A percentile compares a stretch with the other conserved stretches of the same genome.
phyloP scores from a whole-genome alignment of 1,140 invertebrate genomes.

The Zaprionus kolodkinae region DNA sequence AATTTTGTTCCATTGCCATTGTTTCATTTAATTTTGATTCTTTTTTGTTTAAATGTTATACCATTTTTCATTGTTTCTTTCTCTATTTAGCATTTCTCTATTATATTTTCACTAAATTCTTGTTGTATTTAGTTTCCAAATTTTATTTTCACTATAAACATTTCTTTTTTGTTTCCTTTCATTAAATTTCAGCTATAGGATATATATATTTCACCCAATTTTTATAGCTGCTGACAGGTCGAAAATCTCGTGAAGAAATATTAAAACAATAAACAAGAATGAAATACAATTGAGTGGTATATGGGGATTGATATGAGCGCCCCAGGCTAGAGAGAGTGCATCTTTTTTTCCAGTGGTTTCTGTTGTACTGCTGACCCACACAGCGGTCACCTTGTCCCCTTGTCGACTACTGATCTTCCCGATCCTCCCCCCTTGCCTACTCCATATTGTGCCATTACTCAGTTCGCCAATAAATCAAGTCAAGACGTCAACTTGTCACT shows the following conservation, averaged over 20 bases:
- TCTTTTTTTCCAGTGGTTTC: not conserved
- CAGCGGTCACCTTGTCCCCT: conserved; percentile 58
- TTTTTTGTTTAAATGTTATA: not conserved
- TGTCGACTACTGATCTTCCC: not conserved
- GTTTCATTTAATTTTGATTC: too few relatives aligned
- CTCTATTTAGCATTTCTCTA: too few relatives aligned
- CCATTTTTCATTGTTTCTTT: too few relatives aligned
- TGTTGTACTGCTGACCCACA: conserved; percentile 47
- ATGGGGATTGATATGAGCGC: not conserved
- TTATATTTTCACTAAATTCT: too few relatives aligned
- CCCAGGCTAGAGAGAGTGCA: too few relatives aligned
- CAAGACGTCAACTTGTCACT: conserved; percentile 68
- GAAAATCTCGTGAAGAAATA: conserved; percentile 50
- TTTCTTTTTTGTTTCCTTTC: too few relatives aligned
- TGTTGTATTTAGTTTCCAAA: too few relatives aligned
- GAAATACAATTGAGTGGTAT: not conserved
- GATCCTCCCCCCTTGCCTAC: not conserved
- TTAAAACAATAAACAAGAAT: conserved; percentile 71
- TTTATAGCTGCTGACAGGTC: conserved; percentile 23
- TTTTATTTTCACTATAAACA: too few relatives aligned
- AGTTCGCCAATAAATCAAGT: conserved; percentile 62
- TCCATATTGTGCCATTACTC: conserved; percentile 37
- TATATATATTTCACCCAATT: conserved; percentile 11
- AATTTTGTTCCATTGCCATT: too few relatives aligned
- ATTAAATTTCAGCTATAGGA: too few relatives aligned